Percentiles rank a stretch among this genome's conserved stretches.
These are phyloP conservation scores for Cantharis rufa DNA, from an alignment of 2,888 invertebrate genomes.

Conservation along the genomic window DNA sequence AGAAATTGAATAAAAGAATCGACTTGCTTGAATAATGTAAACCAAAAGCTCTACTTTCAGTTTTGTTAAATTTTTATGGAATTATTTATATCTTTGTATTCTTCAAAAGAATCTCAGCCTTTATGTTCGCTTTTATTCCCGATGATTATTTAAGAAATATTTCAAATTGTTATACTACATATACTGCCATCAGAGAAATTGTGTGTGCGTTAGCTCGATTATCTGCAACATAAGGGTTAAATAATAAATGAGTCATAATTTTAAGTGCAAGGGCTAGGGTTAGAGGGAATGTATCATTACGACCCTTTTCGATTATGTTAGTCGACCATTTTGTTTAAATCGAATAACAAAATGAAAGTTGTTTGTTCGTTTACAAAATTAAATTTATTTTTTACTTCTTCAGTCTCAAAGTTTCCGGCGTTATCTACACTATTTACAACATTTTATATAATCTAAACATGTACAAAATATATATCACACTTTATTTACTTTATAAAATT, in stretches of 20 bases:
- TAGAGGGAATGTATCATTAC: not conserved
- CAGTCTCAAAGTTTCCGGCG: not conserved
- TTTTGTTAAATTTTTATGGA: not conserved
- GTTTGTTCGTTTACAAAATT: not conserved
- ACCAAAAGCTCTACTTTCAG: slow-evolving; percentile 7
- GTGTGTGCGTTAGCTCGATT: not conserved
- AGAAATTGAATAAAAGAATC: slow-evolving; percentile 12
- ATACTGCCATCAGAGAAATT: not conserved
- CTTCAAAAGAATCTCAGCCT: not conserved
- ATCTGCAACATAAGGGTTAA: not conserved
- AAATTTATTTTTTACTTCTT: not conserved
- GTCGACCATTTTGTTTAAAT: slow-evolving; percentile 1
- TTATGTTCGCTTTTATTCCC: not conserved
- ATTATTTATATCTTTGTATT: not conserved
- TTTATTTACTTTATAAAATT: not conserved
- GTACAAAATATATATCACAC: slow-evolving; percentile 1
- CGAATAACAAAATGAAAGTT: not conserved
- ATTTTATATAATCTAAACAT: not conserved
- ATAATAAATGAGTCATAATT: slow-evolving; percentile 2
- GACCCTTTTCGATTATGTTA: not conserved
- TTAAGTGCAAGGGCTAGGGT: not conserved
- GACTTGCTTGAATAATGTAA: slow-evolving; percentile 12
- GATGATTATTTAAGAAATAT: not conserved
- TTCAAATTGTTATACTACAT: not conserved
- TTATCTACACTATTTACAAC: not conserved